These are phyloP conservation scores for Nasonia giraulti DNA, from an alignment of 1,140 invertebrate genomes.

Conservation along the genomic window DNA sequence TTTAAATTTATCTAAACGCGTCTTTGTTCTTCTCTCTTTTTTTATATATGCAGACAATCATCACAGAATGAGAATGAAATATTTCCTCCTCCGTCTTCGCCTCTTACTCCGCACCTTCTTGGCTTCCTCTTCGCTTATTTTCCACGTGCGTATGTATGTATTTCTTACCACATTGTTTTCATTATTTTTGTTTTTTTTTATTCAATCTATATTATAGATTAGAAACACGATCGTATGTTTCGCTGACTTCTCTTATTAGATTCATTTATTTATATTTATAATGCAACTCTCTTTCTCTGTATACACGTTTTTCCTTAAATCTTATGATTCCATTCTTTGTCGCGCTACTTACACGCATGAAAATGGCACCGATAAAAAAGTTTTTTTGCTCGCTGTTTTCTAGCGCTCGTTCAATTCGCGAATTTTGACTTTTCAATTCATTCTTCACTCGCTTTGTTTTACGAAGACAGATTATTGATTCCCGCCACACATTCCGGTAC, in stretches of 20 bases:
- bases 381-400: slow-evolving; percentile 51
- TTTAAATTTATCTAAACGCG: slow-evolving; percentile 44
- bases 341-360: slow-evolving; percentile 48
- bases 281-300: slow-evolving; percentile 49
- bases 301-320: slow-evolving; percentile 56
- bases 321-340: slow-evolving; percentile 55
- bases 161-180: slow-evolving; percentile 21
- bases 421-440: slow-evolving; percentile 50
- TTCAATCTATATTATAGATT: slow-evolving; percentile 37
- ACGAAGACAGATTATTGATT: slow-evolving; percentile 45
- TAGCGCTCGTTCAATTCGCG: slow-evolving; percentile 47
- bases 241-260: slow-evolving; percentile 36
- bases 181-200: slow-evolving; percentile 42
- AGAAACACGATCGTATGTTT: slow-evolving; percentile 47
- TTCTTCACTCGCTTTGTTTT: slow-evolving; percentile 48
- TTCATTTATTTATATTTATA: slow-evolving; percentile 55
- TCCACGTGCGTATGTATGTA: not conserved
- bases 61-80: slow-evolving; percentile 72
- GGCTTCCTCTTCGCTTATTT: slow-evolving; percentile 43
- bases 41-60: slow-evolving; percentile 65
- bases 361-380: slow-evolving; percentile 59
- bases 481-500: slow-evolving; percentile 26
- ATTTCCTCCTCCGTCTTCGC: slow-evolving; percentile 51
- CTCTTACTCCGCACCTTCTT: slow-evolving; percentile 37
- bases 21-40: slow-evolving; percentile 45